Percentiles rank a stretch among this genome's conserved stretches.
Conservation (phyloP, 2,888 invertebrate genomes). For the Chloroclystis v-ata region DNA sequence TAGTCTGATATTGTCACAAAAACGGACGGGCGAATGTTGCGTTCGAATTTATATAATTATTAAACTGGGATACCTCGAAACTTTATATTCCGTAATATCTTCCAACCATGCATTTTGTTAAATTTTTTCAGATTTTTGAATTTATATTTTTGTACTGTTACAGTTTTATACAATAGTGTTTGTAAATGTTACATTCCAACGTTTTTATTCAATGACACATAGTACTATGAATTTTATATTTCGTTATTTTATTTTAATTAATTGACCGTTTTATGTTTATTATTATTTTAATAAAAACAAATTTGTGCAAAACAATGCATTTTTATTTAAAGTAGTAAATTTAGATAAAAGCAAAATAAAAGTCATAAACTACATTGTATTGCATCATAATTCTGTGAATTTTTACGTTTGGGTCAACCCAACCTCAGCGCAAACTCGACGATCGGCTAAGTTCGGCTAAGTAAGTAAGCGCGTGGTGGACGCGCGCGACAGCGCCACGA, state of each 20-base stretch:
- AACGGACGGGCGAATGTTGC: constrained; percentile 4
- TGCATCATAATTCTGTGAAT: too few relatives aligned
- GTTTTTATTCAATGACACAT: constrained; percentile 16
- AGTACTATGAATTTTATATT: constrained; percentile 20
- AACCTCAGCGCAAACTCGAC: too few relatives aligned
- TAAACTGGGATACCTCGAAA: background rate
- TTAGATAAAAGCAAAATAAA: background rate
- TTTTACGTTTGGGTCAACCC: too few relatives aligned
- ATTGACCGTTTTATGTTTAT: constrained; percentile 24
- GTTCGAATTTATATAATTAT: constrained; percentile 21
- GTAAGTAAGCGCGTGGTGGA: too few relatives aligned
- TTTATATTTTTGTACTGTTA: constrained; percentile 5
- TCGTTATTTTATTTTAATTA: constrained; percentile 21
- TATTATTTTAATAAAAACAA: constrained; percentile 26
- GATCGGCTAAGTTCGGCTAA: too few relatives aligned
- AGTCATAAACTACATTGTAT: background rate
- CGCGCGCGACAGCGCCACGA: too few relatives aligned
- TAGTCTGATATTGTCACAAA: too few relatives aligned
- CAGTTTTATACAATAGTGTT: constrained; percentile 24
- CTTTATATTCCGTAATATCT: constrained; percentile 7
- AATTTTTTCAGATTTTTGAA: constrained; percentile 7
- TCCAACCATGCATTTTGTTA: constrained; percentile 23
- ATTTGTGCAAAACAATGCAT: constrained; percentile 18
- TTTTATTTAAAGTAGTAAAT: background rate
- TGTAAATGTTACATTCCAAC: constrained; percentile 26